A percentile compares a stretch with the other conserved stretches of the same genome.
These are phyloP conservation scores for Hydra vulgaris DNA, from an alignment of 30 jellyfish, hydroid and myxozoan genomes.

Conservation along the genomic window DNA sequence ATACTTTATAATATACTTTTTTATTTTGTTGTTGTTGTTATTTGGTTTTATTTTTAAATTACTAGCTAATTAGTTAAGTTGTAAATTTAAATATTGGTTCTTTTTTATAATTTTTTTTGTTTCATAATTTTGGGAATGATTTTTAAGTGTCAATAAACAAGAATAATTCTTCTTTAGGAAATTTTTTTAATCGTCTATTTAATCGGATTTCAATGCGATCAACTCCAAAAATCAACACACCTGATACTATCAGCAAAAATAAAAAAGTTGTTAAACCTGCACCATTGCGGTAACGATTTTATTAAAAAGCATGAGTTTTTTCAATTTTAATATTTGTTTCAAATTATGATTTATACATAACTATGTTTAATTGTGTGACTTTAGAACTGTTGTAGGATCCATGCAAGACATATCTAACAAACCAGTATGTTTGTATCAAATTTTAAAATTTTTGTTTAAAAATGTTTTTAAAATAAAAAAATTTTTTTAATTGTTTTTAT, in stretches of 20 bases:
- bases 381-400: constrained; percentile 34
- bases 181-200: constrained; percentile 15
- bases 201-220: constrained; percentile 6
- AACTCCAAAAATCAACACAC: not conserved
- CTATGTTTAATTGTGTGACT: not conserved
- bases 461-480: no score
- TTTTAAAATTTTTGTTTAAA: not conserved
- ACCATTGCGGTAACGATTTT: constrained; percentile 22
- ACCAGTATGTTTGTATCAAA: constrained; percentile 18
- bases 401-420: constrained; percentile 35
- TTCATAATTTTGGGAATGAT: no score
- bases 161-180: no score
- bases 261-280: constrained; percentile 18
- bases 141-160: no score
- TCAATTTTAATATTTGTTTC: no score
- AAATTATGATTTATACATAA: no score
- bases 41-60: no score
- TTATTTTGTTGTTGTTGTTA: no score
- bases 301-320: not conserved
- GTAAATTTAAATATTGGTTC: no score
- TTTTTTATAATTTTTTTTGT: no score
- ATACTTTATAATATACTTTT: not conserved
- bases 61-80: no score
- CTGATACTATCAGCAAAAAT: not conserved
- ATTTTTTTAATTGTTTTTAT: no score